Evolutionary conservation across 2,888 invertebrate species (phyloP), one percentile per base, ranked within the genome.

Genomic region (Melanophora roralis): DNA sequence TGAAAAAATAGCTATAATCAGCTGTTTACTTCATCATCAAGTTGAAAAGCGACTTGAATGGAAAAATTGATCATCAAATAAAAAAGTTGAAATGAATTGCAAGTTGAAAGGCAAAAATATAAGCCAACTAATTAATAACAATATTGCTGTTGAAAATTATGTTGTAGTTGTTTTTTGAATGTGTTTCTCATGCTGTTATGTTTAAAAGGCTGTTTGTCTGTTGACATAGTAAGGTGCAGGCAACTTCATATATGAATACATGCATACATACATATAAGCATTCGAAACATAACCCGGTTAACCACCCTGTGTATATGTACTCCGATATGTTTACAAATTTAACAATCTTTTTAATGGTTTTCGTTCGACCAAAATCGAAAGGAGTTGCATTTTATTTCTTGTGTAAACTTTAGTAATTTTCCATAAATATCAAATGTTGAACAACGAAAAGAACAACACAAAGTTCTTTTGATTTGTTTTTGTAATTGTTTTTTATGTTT

Each of bases 211-310:
- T 9, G 51, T 16, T 5, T 19, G 8, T 3, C 34, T 69, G 47
- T 55, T 49, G 60, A 62, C 53, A 64, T 69, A 62, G 47, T 62
- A 62, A 76, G 75, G 75, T 69, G 68, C 75, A 76, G 75, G 53
- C 67, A 19, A 62, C 45, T 55, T 53, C 53, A 68, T 53, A 68
- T 19, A 49, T 49, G 3, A 36, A 43, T 12, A 45, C 51, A 40
- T 3, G 19, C 12, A 9, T 7, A 36, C 2, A 11, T 36, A 32
- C 8, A 5, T 34, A 19, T 19, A 11, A 45, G n/a, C n/a, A n/a
- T n/a, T n/a, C n/a, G n/a, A n/a, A n/a, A n/a, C n/a, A n/a, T n/a
- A n/a, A n/a, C n/a, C n/a, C n/a, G n/a, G n/a, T n/a, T n/a, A n/a
- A n/a, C n/a, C n/a, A n/a, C n/a, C n/a, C n/a, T n/a, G n/a, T n/a